These are phyloP conservation scores for Mastacembelus armatus DNA, from an alignment of 2,797 vertebrate genomes.

Conservation along the genomic window DNA sequence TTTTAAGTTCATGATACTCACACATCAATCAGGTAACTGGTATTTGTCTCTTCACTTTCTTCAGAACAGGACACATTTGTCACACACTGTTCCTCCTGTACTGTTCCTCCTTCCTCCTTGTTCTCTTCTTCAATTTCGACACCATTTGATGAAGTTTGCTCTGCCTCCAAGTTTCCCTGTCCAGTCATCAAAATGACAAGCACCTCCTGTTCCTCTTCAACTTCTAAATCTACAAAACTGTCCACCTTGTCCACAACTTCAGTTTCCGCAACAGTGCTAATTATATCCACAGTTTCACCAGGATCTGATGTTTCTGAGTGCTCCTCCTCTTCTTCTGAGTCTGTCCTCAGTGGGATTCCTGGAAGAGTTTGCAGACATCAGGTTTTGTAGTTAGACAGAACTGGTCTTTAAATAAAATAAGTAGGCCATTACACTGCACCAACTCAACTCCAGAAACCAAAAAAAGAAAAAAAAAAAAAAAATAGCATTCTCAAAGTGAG, in stretches of 20 bases:
- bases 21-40: slow-evolving; percentile 31
- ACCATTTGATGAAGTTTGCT: slow-evolving; percentile 13
- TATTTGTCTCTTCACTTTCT: slow-evolving; percentile 41
- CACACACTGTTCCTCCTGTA: slow-evolving; percentile 34
- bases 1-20: slow-evolving; percentile 62
- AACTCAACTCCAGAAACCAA: not conserved
- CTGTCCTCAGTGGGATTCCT: slow-evolving; percentile 27
- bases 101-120: slow-evolving; percentile 8
- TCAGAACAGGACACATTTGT: slow-evolving; percentile 3
- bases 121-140: slow-evolving; percentile 33
- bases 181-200: slow-evolving; percentile 39
- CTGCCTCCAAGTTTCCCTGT: slow-evolving; percentile 37
- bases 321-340: slow-evolving; percentile 40
- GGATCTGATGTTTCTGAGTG: not conserved
- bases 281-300: slow-evolving; percentile 29
- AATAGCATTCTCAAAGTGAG: slow-evolving; percentile 9
- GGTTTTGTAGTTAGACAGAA: not conserved
- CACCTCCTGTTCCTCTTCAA: slow-evolving; percentile 61
- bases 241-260: slow-evolving; percentile 20
- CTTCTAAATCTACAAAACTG: slow-evolving; percentile 31
- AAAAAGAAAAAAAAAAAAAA: too few species aligned
- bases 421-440: not conserved
- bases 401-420: not conserved
- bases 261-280: slow-evolving; percentile 6
- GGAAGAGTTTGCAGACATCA: slow-evolving; percentile 12